Conservation (phyloP, 2,888 invertebrate genomes). For the Callosobruchus maculatus region DNA sequence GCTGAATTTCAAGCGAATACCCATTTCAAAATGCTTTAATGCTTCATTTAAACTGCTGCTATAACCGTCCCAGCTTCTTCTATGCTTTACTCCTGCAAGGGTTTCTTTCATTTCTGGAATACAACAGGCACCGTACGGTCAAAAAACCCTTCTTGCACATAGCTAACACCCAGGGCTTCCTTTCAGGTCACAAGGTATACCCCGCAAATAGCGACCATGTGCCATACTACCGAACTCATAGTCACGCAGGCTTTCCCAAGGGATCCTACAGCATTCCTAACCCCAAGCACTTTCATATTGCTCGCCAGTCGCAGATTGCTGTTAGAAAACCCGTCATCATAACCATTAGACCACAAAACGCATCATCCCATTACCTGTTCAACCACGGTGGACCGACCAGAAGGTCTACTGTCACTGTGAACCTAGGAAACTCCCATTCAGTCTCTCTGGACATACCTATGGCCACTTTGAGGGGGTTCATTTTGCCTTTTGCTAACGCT, state of each 20-base stretch:
- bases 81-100: neutral
- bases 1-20: neutral
- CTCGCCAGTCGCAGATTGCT: slow-evolving; percentile 33
- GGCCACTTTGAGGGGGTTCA: slow-evolving; percentile 39
- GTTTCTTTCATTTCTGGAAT: slow-evolving; percentile 7
- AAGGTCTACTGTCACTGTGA: slow-evolving; percentile 34
- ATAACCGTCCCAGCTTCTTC: neutral
- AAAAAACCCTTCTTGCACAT: slow-evolving; percentile 10
- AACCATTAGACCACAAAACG: slow-evolving; percentile 14
- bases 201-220: slow-evolving; percentile 4
- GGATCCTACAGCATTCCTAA: slow-evolving; percentile 45
- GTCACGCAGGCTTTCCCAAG: slow-evolving; percentile 44
- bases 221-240: slow-evolving; percentile 41
- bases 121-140: slow-evolving; percentile 24
- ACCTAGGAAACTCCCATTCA: slow-evolving; percentile 33
- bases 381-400: slow-evolving; percentile 8
- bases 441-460: slow-evolving; percentile 39
- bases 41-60: neutral
- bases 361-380: slow-evolving; percentile 22
- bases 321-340: slow-evolving; percentile 22
- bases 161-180: slow-evolving; percentile 17
- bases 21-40: slow-evolving; percentile 2
- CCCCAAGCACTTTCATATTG: slow-evolving; percentile 47
- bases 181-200: slow-evolving; percentile 31
- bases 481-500: slow-evolving; percentile 41